Percentiles rank a stretch among this genome's conserved stretches.
Evolutionary conservation across 2,888 invertebrate genomes (phyloP).

Genomic region (Lypha dubia): DNA sequence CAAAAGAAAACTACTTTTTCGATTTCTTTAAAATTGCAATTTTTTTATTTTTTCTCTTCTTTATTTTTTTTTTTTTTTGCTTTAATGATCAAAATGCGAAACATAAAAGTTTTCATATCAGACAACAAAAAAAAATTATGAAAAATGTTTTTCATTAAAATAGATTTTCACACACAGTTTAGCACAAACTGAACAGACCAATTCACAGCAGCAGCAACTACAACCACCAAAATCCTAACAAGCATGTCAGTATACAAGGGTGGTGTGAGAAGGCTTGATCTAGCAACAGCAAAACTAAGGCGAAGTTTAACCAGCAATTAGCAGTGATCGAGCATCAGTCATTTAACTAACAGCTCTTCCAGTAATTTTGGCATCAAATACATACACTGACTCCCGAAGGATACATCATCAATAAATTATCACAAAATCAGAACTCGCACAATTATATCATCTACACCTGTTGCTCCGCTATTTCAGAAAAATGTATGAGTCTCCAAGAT

Average conservation of each 20-base stretch:
- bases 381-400: too few species aligned
- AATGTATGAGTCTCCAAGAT: too few species aligned
- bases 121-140: slow-evolving; percentile 40
- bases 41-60: not conserved
- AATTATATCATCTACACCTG: too few species aligned
- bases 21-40: slow-evolving; percentile 49
- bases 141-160: slow-evolving; percentile 69
- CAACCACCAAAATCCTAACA: slow-evolving; percentile 47
- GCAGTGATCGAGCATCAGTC: too few species aligned
- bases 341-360: too few species aligned
- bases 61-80: not conserved
- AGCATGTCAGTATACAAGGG: slow-evolving; percentile 39
- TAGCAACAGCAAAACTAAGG: too few species aligned
- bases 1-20: slow-evolving; percentile 52
- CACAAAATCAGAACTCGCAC: too few species aligned
- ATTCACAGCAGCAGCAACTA: slow-evolving; percentile 16
- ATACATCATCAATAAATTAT: too few species aligned
- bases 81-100: slow-evolving; percentile 39
- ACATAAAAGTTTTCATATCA: slow-evolving; percentile 62
- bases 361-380: too few species aligned
- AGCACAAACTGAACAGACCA: slow-evolving; percentile 37
- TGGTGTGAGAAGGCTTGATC: not conserved
- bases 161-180: slow-evolving; percentile 70
- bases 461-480: too few species aligned
- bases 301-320: too few species aligned